Conservation (phyloP, 2,113 vertebrate species). For the Loxodonta africana region DNA sequence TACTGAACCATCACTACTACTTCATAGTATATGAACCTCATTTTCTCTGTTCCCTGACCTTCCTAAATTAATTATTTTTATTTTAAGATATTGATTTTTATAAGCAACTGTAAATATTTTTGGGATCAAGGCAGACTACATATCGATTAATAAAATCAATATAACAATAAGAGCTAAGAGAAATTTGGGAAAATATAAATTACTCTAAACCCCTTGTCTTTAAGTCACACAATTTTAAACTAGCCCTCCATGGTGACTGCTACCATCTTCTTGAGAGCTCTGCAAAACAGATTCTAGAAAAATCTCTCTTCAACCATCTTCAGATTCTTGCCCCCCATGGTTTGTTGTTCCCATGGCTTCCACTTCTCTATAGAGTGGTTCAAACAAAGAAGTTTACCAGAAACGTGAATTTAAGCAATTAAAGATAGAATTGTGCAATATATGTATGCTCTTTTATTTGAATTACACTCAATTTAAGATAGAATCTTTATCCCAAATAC, state of each 20-base stretch:
- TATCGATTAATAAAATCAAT: constrained; percentile 58
- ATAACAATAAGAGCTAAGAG: not conserved
- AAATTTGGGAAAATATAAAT: not conserved
- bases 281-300: constrained; percentile 8
- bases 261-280: not conserved
- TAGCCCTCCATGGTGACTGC: not conserved
- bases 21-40: not conserved
- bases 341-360: not conserved
- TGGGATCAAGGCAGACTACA: not conserved
- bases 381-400: not conserved
- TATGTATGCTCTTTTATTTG: constrained; percentile 1
- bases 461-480: not conserved
- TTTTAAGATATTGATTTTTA: constrained; percentile 52
- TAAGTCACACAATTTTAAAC: constrained; percentile 14
- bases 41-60: constrained; percentile 48
- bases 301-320: not conserved
- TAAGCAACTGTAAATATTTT: constrained; percentile 43
- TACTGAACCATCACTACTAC: not conserved
- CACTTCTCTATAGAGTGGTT: not conserved
- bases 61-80: constrained; percentile 31
- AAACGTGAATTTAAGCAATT: not conserved
- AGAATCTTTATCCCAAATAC: not conserved
- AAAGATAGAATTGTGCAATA: not conserved
- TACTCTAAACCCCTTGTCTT: not conserved
- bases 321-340: not conserved